Evolutionary conservation across 2,113 vertebrate species (phyloP).

Genomic region (Solenodon paradoxus): DNA sequence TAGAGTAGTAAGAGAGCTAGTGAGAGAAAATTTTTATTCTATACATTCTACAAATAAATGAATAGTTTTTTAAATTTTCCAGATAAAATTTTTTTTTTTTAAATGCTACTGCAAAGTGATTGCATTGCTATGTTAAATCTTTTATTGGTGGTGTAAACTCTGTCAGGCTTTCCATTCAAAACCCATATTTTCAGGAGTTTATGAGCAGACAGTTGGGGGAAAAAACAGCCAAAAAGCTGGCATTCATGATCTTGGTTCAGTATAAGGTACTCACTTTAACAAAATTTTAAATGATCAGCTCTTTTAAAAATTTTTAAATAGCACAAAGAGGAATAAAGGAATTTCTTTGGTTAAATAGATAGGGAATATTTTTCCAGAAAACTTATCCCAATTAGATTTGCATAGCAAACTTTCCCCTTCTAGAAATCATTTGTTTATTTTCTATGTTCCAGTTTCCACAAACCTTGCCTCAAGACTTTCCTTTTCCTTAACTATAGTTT

Average conservation of each 20-base stretch:
- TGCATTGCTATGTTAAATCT: constrained; percentile 71
- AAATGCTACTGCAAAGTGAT: constrained; percentile 69
- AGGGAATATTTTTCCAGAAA: constrained; percentile 78
- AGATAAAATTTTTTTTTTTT: constrained; percentile 76
- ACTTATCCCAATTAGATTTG: constrained; percentile 75
- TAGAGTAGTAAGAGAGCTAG: not conserved
- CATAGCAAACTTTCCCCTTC: constrained; percentile 71
- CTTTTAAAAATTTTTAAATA: constrained; percentile 77
- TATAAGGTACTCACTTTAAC: constrained; percentile 81
- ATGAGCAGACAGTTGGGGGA: constrained; percentile 72
- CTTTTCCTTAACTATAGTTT: constrained; percentile 63
- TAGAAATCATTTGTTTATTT: constrained; percentile 60
- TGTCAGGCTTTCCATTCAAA: constrained; percentile 83
- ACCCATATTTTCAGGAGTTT: constrained; percentile 81
- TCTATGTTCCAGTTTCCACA: constrained; percentile 74
- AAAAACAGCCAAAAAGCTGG: constrained; percentile 77
- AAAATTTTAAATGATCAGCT: constrained; percentile 83
- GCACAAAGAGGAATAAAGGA: constrained; percentile 59
- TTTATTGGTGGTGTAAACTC: constrained; percentile 73
- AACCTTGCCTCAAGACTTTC: constrained; percentile 69
- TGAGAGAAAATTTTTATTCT: constrained; percentile 27
- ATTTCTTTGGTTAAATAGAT: constrained; percentile 76
- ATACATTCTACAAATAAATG: constrained; percentile 35
- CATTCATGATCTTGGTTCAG: constrained; percentile 60
- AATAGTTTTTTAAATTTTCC: constrained; percentile 70